Evolutionary conservation across 2,888 invertebrate species (phyloP).

Genomic region (Myathropa florea): DNA sequence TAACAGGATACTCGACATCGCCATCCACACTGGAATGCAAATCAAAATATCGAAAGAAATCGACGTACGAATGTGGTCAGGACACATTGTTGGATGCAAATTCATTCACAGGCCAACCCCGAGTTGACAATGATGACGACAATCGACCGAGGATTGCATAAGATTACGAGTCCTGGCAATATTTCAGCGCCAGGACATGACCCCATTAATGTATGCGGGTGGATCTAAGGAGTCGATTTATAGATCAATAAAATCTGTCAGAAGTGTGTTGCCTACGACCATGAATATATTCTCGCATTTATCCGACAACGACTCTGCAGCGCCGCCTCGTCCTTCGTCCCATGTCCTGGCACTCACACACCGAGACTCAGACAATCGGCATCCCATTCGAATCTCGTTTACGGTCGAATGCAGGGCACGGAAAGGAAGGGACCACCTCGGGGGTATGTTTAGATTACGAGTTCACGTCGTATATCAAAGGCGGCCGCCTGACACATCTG

Average conservation of each 20-base stretch:
- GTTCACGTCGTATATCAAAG: slow-evolving; percentile 49
- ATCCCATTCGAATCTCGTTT: slow-evolving; percentile 32
- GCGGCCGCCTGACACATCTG: slow-evolving; percentile 40
- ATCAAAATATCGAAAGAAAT: not conserved
- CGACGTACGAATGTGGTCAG: slow-evolving; percentile 6
- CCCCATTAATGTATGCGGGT: slow-evolving; percentile 28
- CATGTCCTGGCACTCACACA: not conserved
- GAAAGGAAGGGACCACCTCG: slow-evolving; percentile 34
- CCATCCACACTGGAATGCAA: slow-evolving; percentile 21
- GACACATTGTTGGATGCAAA: slow-evolving; percentile 24
- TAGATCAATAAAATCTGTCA: slow-evolving; percentile 50
- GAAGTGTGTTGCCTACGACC: slow-evolving; percentile 8
- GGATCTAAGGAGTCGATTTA: slow-evolving; percentile 47
- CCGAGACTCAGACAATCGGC: not conserved
- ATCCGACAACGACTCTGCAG: not conserved
- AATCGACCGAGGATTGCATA: slow-evolving; percentile 41
- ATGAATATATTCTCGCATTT: not conserved
- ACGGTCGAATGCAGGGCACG: not conserved
- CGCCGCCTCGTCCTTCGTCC: not conserved
- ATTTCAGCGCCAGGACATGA: slow-evolving; percentile 42
- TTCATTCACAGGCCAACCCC: slow-evolving; percentile 36
- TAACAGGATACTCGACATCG: slow-evolving; percentile 39
- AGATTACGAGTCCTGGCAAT: slow-evolving; percentile 40
- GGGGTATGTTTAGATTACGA: slow-evolving; percentile 29
- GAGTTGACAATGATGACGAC: slow-evolving; percentile 19